Conservation (phyloP, 2,113 vertebrate genomes). For the Dasyurus viverrinus region DNA sequence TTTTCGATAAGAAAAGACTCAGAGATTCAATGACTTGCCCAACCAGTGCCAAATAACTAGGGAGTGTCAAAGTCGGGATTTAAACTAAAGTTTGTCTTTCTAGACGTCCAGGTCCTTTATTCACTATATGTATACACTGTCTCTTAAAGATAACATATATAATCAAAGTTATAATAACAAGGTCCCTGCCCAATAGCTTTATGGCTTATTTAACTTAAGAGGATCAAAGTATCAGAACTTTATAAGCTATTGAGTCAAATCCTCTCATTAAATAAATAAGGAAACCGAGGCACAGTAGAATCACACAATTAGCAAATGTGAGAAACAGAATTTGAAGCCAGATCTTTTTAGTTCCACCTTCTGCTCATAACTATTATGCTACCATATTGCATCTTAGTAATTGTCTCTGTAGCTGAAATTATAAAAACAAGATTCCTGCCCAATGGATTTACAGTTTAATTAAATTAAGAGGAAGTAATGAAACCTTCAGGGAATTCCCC, state of each 20-base stretch:
- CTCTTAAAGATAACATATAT: background rate
- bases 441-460: conserved; percentile 25
- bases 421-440: conserved; percentile 30
- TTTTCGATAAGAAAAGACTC: background rate
- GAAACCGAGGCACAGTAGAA: background rate
- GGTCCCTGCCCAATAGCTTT: background rate
- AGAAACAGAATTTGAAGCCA: background rate
- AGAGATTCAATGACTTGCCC: background rate
- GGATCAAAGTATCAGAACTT: background rate
- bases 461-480: conserved; percentile 40
- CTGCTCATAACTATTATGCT: background rate
- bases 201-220: conserved; percentile 47
- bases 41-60: too few species aligned
- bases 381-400: background rate
- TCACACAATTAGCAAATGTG: background rate
- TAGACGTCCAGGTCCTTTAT: background rate
- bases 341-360: background rate
- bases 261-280: background rate
- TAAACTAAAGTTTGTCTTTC: background rate
- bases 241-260: background rate
- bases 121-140: background rate
- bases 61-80: too few species aligned
- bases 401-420: conserved; percentile 30
- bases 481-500: background rate
- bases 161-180: conserved; percentile 31